phyloP scores from a whole-genome alignment of 2,113 vertebrate species.

The Eptesicus fuscus region DNA sequence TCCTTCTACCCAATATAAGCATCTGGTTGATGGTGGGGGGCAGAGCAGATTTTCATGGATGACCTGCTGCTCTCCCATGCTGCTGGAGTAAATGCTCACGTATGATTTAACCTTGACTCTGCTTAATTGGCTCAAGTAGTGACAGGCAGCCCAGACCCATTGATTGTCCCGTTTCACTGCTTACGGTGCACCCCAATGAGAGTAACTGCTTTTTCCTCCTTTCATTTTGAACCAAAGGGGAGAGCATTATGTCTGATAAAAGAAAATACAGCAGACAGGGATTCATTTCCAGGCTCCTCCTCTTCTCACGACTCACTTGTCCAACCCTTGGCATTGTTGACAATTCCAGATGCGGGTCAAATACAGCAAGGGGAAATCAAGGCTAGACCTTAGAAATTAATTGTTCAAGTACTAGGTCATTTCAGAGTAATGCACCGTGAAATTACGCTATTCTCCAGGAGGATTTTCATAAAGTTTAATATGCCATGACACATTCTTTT shows the following conservation, averaged over 20 bases:
- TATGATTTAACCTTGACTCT: too few species aligned
- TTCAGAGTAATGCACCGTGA: slow-evolving; percentile 82
- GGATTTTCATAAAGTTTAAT: slow-evolving; percentile 87
- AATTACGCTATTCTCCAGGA: slow-evolving; percentile 85
- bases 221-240: slow-evolving; percentile 22
- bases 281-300: background rate
- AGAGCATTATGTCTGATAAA: background rate
- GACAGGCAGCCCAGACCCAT: too few species aligned
- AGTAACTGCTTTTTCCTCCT: background rate
- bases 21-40: too few species aligned
- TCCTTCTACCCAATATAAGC: too few species aligned
- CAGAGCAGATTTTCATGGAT: too few species aligned
- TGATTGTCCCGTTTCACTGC: too few species aligned
- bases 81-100: too few species aligned
- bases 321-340: slow-evolving; percentile 73
- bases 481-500: slow-evolving; percentile 80
- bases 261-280: background rate
- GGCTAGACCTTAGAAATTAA: slow-evolving; percentile 84
- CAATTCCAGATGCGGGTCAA: slow-evolving; percentile 69
- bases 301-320: slow-evolving; percentile 11
- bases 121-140: too few species aligned
- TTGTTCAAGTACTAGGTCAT: slow-evolving; percentile 85
- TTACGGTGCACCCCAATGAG: background rate
- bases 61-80: too few species aligned
- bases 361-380: slow-evolving; percentile 73